A percentile compares a stretch with the other conserved stretches of the same genome.
Evolutionary conservation across 2,888 invertebrate species (phyloP).

Genomic region (Meloe dianella): DNA sequence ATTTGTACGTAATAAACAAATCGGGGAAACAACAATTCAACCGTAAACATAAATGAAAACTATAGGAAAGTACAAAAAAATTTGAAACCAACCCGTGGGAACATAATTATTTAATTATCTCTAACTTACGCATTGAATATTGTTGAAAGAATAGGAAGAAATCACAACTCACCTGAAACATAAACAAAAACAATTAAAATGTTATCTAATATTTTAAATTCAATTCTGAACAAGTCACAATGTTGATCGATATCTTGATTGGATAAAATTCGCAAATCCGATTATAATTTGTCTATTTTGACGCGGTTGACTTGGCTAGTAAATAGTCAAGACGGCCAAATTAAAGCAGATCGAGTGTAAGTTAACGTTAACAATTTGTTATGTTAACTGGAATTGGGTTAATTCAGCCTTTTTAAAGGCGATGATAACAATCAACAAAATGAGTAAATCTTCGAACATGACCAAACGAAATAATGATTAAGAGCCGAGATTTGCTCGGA

Average conservation of each 20-base stretch:
- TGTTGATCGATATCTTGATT: not conserved
- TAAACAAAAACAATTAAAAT: not conserved
- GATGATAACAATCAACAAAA: not conserved
- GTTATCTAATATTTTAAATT: not conserved
- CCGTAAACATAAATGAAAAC: slow-evolving; percentile 18
- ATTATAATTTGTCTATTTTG: no score
- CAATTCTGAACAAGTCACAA: not conserved
- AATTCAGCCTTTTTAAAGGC: not conserved
- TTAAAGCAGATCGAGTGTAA: no score
- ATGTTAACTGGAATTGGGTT: no score
- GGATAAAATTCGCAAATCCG: no score
- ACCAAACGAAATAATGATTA: not conserved
- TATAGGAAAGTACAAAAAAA: slow-evolving; percentile 12
- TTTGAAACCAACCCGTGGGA: not conserved
- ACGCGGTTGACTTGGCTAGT: no score
- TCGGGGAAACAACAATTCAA: slow-evolving; percentile 23
- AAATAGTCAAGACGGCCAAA: no score
- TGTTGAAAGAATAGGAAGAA: not conserved
- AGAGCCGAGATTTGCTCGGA: not conserved
- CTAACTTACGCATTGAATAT: not conserved
- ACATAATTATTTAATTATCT: not conserved
- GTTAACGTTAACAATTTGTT: no score
- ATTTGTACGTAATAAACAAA: slow-evolving; percentile 17
- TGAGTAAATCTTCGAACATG: not conserved
- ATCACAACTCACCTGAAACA: slow-evolving; percentile 1